Base-by-base conservation (phyloP, 1,140 invertebrate genomes). In the Drosophila asahinai region DNA sequence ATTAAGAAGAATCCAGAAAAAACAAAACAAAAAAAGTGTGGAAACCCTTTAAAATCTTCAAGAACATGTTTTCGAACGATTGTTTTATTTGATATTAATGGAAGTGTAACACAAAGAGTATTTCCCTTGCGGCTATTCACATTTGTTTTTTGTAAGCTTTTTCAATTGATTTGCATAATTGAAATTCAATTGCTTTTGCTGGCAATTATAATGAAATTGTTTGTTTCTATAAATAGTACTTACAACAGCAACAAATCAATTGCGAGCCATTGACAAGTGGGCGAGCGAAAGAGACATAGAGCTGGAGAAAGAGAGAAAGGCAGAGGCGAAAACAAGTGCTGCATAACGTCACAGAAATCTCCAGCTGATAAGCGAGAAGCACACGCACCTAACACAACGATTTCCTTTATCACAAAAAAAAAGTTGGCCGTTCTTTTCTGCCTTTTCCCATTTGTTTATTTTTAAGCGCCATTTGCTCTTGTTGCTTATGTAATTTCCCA, bases 181-280 rank as follows among this genome's bases (percentile, higher is more conserved):
- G 48, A 79, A 79, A 79, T 86, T 78, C 78, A 86, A 81, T 65
- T 74, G 78, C 17, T 78, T 66, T 38, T 73, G 66, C 68, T 65
- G 67, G 71, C 68, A 81, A 86, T 81, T 71, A 75, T 82, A 86
- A 76, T 86, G 75, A 79, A 82, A 86, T 82, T 78, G 78, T 86
- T 78, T 82, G 65, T 54, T 58, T 64, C 48, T 86, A 86, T 67
- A 86, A 86, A 82, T 86, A 86, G 75, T 15, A 58, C 43, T 73
- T 73, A 61, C 38, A 73, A 22, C 45, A 79, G 79, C 51, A 78
- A 79, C 61, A 81, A 65, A 59, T 64, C 70, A 86, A 82, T 82
- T 86, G 70, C 47, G 48, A 61, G 27, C n/a, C 54, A 43, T 42
- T 62, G 17, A 40, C 17, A 36, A 38, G 57, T 9, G 58, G 27